Base-by-base conservation (phyloP, 2,797 vertebrate species). In the Darevskia nairensis region DNA sequence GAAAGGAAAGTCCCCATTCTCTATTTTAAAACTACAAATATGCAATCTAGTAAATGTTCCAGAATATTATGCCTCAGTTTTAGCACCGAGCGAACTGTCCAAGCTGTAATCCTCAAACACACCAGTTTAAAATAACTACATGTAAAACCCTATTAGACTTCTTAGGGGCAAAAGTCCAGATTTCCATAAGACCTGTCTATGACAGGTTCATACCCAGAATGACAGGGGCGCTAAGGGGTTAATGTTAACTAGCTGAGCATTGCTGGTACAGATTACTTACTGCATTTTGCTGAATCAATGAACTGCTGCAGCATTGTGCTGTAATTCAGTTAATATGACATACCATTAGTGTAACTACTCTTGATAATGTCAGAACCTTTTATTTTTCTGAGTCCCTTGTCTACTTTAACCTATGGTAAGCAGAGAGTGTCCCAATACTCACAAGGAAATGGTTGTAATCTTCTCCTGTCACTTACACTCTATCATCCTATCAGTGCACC, bases 261-360 rank as follows among this genome's bases (percentile, higher is more conserved):
- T 78, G 68, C 7, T 66, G 25, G 50, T 29, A 23, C 0, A 27
- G 0, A 5, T 78, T 41, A 88, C 55, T 89, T 59, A 76, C 77
- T 17, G 69, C 2, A 80, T 79, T 79, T 76, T 82, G 71, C 71
- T 86, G 72, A 86, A 77, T 82, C 88, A 77, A 86, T 77, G 29
- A 59, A 75, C 81, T 81, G 29, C 44, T 77, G 50, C 27, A 76
- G 27, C n/a, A 80, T 9, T 59, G 13, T 68, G 41, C 76, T 74
- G 21, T 83, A 83, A 82, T 83, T 77, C 74, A 86, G n/a, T 66
- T 80, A 87, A 76, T 44, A 80, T 79, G 75, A 64, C 27, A 83
- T 66, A 19, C 23, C 35, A 50, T 87, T 55, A 80, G 15, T 32
- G 6, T 74, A 74, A 75, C 71, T 87, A 80, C 41, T 75, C 76